Conservation (phyloP, 1,140 invertebrate species). For the Cydia strobilella region DNA sequence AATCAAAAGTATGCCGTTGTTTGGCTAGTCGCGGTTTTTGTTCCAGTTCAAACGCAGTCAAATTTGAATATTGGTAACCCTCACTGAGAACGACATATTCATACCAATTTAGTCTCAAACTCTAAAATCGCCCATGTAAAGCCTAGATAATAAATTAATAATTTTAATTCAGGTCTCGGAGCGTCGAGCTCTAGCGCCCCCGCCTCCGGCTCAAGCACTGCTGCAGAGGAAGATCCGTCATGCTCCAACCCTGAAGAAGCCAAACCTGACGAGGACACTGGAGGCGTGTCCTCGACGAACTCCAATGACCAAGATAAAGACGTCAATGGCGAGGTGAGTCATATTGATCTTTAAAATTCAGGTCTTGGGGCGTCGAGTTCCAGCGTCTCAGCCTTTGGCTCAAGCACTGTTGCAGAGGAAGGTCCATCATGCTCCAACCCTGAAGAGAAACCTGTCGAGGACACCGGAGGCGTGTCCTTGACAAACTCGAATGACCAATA, state of each 20-base stretch:
- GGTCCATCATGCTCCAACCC: slow-evolving; percentile 68
- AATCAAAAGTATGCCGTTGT: too few relatives aligned
- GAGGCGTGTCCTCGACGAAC: slow-evolving; percentile 74
- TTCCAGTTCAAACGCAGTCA: too few relatives aligned
- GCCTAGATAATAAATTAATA: background rate
- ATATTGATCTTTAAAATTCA: background rate
- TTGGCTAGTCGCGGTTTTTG: too few relatives aligned
- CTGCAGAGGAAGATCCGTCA: slow-evolving; percentile 52
- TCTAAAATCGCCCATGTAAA: background rate
- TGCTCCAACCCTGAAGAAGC: slow-evolving; percentile 63
- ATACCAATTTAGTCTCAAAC: background rate
- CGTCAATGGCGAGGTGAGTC: slow-evolving; percentile 68
- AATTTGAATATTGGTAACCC: too few relatives aligned
- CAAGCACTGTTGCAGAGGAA: slow-evolving; percentile 54
- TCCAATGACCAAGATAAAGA: slow-evolving; percentile 70
- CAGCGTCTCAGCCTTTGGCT: slow-evolving; percentile 56
- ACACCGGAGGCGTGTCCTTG: slow-evolving; percentile 71
- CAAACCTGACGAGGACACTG: slow-evolving; percentile 66
- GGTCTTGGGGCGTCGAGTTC: slow-evolving; percentile 60
- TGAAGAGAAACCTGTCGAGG: slow-evolving; percentile 64
- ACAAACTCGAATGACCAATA: slow-evolving; percentile 71
- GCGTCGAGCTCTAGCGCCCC: slow-evolving; percentile 61
- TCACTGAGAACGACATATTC: too few relatives aligned
- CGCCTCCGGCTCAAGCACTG: slow-evolving; percentile 66
- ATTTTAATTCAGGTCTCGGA: slow-evolving; percentile 39